Base-by-base conservation (phyloP, 2,888 invertebrate species). In the Drosophila ezoana region DNA sequence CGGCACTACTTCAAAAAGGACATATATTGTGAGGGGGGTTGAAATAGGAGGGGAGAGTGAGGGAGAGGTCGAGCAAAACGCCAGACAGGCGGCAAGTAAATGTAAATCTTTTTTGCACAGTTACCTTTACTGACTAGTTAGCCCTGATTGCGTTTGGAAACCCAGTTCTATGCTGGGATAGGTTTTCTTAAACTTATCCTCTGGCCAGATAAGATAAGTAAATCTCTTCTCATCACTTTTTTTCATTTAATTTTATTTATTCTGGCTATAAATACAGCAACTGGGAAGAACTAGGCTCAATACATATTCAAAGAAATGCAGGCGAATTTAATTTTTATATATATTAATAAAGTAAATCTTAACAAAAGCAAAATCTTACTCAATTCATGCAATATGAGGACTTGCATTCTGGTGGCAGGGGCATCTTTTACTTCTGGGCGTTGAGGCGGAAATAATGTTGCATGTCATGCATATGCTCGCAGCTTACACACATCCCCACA, bases 401-500 rank as follows among this genome's bases (percentile, higher is more conserved):
- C 38, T 14, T 38, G 4, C 38, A 38, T 8, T 13, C n/a, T 18
- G 18, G 3, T 37, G 23, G 23, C 14, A 6, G 3, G n/a, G 37
- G 2, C 13, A 13, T 13, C 5, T n/a, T 37, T 37, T n/a, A 37
- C 43, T 43, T 9, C 41, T 20, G 18, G 41, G 41, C 53, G 41
- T 18, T 33, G 32, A 33, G 20, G 33, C 41, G 53, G 41, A 41
- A 69, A 69, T 68, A 68, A 62, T 64, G 74, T 62, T 65, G 61
- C 76, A 70, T 61, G 65, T 69, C 56, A 75, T 59, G 63, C 48
- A 69, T 44, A 38, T 49, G 20, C 56, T 54, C 44, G 41, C 28
- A 41, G 72, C 38, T 40, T 28, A 56, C 45, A 32, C 47, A 49
- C 52, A 37, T 40, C 18, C 43, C 20, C 20, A 32, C 47, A 56